Conservation (phyloP, 2,113 vertebrate genomes). For the Corythoichthys haematopterus region DNA sequence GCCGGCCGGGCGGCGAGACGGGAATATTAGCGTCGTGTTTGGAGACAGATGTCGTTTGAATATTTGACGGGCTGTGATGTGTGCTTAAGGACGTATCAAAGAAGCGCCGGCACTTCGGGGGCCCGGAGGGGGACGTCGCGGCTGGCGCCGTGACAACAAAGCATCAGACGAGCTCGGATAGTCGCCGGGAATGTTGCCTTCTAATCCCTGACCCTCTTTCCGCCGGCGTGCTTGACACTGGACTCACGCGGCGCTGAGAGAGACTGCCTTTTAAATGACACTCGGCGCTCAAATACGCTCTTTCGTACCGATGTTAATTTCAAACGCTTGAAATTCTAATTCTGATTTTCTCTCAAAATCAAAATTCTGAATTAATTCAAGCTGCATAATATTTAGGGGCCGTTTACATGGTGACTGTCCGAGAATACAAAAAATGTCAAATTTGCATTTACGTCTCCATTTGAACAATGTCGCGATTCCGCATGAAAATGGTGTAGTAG, state of each 20-base stretch:
- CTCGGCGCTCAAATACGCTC: not conserved
- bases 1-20: slow-evolving; percentile 1
- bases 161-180: slow-evolving; percentile 46
- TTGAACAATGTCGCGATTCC: too few relatives aligned
- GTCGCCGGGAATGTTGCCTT: slow-evolving; percentile 37
- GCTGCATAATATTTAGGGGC: too few relatives aligned
- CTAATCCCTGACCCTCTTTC: slow-evolving; percentile 60
- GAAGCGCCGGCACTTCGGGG: slow-evolving; percentile 53
- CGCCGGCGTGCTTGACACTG: slow-evolving; percentile 28
- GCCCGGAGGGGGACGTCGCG: slow-evolving; percentile 45
- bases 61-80: slow-evolving; percentile 68
- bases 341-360: too few relatives aligned
- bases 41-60: slow-evolving; percentile 67
- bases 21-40: slow-evolving; percentile 55
- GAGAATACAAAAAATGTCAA: too few relatives aligned
- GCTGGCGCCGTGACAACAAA: slow-evolving; percentile 49
- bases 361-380: too few relatives aligned
- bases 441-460: too few relatives aligned
- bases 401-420: too few relatives aligned
- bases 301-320: too few relatives aligned
- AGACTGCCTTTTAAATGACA: slow-evolving; percentile 7
- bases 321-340: too few relatives aligned
- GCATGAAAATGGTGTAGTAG: too few relatives aligned
- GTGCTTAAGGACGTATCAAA: slow-evolving; percentile 70
- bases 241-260: not conserved